phyloP scores from a whole-genome alignment of 1,140 invertebrate genomes.

The Theocolax elegans region DNA sequence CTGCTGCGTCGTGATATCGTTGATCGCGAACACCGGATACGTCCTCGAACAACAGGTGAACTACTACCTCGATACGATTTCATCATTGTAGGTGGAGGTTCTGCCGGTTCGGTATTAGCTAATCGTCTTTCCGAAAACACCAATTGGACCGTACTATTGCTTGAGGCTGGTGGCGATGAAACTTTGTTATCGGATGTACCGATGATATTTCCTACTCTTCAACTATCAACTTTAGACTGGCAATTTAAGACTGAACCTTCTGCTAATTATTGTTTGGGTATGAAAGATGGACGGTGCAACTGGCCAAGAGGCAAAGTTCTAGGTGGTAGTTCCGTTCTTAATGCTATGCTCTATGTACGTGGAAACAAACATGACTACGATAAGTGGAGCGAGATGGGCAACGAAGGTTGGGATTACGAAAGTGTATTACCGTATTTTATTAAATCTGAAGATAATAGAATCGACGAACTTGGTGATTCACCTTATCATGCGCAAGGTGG shows the following conservation, averaged over 20 bases:
- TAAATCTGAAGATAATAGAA: slow-evolving; percentile 77
- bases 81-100: slow-evolving; percentile 83
- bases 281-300: slow-evolving; percentile 72
- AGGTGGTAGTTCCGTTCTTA: slow-evolving; percentile 86
- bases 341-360: slow-evolving; percentile 90
- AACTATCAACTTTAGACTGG: slow-evolving; percentile 82
- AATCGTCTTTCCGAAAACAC: slow-evolving; percentile 78
- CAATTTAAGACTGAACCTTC: slow-evolving; percentile 81
- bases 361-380: slow-evolving; percentile 89
- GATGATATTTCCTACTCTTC: slow-evolving; percentile 77
- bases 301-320: slow-evolving; percentile 83
- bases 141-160: slow-evolving; percentile 77
- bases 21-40: slow-evolving; percentile 70
- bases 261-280: slow-evolving; percentile 73
- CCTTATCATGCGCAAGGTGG: slow-evolving; percentile 78
- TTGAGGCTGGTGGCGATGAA: slow-evolving; percentile 88
- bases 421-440: slow-evolving; percentile 86
- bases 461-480: slow-evolving; percentile 70
- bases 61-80: slow-evolving; percentile 77
- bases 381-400: slow-evolving; percentile 79
- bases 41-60: slow-evolving; percentile 62
- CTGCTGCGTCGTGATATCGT: slow-evolving; percentile 76
- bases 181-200: slow-evolving; percentile 80
- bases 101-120: slow-evolving; percentile 84
- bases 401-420: slow-evolving; percentile 79